phyloP scores from a whole-genome alignment of 2,888 invertebrate genomes.

The Alitta virens region DNA sequence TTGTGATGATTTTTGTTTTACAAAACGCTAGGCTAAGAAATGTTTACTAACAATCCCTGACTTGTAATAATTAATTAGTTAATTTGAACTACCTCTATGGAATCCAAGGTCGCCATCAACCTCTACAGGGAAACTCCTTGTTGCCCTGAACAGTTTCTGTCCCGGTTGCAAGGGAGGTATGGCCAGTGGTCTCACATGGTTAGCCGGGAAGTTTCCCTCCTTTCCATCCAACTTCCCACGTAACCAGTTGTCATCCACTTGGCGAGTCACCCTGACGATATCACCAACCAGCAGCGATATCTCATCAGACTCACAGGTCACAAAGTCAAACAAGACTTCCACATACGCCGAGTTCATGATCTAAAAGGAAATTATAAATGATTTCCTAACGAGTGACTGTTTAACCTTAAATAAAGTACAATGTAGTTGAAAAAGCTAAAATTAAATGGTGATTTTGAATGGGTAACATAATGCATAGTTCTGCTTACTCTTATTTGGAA shows the following conservation, averaged over 20 bases:
- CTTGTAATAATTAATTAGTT: too few species aligned
- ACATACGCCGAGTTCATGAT: conserved; percentile 25
- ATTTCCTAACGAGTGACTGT: too few species aligned
- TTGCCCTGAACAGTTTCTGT: conserved; percentile 45
- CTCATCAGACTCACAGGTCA: conserved; percentile 41
- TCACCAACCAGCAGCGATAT: conserved; percentile 42
- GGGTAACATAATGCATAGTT: too few species aligned
- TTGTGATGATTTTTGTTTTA: too few species aligned
- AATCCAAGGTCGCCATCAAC: conserved; percentile 48
- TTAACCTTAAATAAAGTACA: too few species aligned
- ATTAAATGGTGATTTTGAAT: too few species aligned
- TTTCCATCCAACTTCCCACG: conserved; percentile 33
- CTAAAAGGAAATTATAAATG: too few species aligned
- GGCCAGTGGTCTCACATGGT: conserved; percentile 42
- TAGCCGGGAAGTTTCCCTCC: conserved; percentile 45
- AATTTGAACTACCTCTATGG: conserved; percentile 45
- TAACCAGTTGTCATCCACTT: conserved; percentile 50
- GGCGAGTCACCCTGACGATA: conserved; percentile 39
- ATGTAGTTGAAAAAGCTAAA: too few species aligned
- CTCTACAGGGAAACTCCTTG: conserved; percentile 42
- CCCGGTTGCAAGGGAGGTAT: conserved; percentile 36
- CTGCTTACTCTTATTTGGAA: too few species aligned
- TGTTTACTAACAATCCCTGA: too few species aligned
- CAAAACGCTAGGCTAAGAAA: too few species aligned
- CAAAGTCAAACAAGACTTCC: conserved; percentile 45